Percentiles rank a stretch among this genome's conserved stretches.
Evolutionary conservation across 2,797 vertebrate genomes (phyloP).

Genomic region (Nyctibius grandis): DNA sequence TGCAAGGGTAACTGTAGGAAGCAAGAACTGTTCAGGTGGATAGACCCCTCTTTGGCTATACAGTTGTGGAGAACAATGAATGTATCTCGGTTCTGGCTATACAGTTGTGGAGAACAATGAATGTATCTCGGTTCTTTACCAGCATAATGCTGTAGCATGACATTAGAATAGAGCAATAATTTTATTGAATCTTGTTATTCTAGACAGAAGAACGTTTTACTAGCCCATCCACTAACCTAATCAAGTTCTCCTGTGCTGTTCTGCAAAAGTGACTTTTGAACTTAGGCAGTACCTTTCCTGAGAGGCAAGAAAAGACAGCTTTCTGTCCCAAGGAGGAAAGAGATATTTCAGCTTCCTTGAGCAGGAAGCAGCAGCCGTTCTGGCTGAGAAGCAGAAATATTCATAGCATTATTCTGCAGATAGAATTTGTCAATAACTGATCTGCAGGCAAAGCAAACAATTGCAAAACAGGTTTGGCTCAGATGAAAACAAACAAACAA

Average conservation of each 20-base stretch:
- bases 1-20: neutral
- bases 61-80: neutral
- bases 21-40: neutral
- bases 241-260: neutral
- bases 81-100: neutral
- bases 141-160: neutral
- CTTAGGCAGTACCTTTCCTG: neutral
- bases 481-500: neutral
- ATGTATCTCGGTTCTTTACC: neutral
- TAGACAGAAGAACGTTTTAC: neutral
- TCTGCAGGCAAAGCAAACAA: neutral
- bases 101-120: neutral
- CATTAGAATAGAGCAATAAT: neutral
- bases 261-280: neutral
- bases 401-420: neutral
- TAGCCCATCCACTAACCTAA: neutral
- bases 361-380: neutral
- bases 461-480: neutral
- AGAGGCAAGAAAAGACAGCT: neutral
- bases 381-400: neutral
- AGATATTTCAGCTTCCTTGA: neutral
- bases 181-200: neutral
- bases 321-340: neutral
- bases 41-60: neutral
- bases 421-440: neutral